Conservation (phyloP, 2,797 vertebrate genomes). For the Coregonus suidteri region DNA sequence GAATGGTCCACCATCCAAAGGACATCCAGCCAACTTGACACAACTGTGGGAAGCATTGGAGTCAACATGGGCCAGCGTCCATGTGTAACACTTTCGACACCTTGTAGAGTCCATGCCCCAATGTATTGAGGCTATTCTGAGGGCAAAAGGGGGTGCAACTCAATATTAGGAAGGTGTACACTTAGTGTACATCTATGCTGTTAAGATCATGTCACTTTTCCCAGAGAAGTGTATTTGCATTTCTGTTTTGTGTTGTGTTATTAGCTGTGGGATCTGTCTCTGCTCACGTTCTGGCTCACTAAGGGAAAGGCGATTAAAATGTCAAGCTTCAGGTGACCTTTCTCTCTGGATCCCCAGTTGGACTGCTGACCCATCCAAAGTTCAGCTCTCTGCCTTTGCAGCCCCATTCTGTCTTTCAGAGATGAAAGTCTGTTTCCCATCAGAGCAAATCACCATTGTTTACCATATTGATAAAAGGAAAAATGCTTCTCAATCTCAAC, state of each 20-base stretch:
- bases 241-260: background rate
- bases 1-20: too few species aligned
- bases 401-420: slow-evolving; percentile 9
- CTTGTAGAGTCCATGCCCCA: too few species aligned
- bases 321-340: slow-evolving; percentile 45
- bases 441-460: slow-evolving; percentile 5
- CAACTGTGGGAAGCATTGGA: too few species aligned
- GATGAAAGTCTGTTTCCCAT: background rate
- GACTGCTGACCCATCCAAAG: slow-evolving; percentile 42
- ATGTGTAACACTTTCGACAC: too few species aligned
- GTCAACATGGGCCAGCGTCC: too few species aligned
- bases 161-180: too few species aligned
- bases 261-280: background rate
- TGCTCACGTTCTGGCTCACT: background rate
- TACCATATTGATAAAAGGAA: background rate
- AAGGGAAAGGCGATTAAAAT: slow-evolving; percentile 41
- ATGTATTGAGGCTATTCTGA: too few species aligned
- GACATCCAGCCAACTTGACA: too few species aligned
- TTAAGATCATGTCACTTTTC: background rate
- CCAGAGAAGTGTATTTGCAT: background rate
- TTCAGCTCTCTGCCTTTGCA: slow-evolving; percentile 42
- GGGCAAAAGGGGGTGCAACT: too few species aligned
- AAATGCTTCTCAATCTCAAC: background rate
- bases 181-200: background rate
- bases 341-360: slow-evolving; percentile 35